These are phyloP conservation scores for Cryptotermes secundus DNA, from an alignment of 1,140 invertebrate species.

Conservation along the genomic window DNA sequence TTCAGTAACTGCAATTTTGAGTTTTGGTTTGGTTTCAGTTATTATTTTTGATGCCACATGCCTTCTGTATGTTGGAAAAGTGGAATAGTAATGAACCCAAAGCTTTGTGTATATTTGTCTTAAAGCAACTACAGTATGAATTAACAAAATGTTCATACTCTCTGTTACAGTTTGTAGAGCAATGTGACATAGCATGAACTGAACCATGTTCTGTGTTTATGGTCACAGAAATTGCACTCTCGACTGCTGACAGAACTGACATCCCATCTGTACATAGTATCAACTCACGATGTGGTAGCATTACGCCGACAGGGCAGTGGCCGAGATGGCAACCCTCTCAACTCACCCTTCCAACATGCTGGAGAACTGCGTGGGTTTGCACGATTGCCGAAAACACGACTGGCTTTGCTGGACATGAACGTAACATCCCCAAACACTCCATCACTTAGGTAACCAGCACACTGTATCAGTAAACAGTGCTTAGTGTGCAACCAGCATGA, in stretches of 20 bases:
- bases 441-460: conserved; percentile 37
- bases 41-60: no score
- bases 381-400: conserved; percentile 40
- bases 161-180: no score
- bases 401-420: conserved; percentile 43
- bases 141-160: no score
- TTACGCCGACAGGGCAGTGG: conserved; percentile 63
- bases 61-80: no score
- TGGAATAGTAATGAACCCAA: no score
- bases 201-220: background rate
- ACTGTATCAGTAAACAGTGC: background rate
- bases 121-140: no score
- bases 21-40: no score
- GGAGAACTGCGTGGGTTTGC: conserved; percentile 53
- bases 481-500: no score
- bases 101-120: no score
- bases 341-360: conserved; percentile 55
- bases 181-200: no score
- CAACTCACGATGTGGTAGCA: conserved; percentile 56
- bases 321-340: conserved; percentile 48
- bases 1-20: no score
- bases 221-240: conserved; percentile 62
- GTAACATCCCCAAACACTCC: conserved; percentile 38
- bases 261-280: conserved; percentile 71
- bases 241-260: conserved; percentile 72